phyloP scores from a whole-genome alignment of 2,888 invertebrate species.

The Tuta absoluta region DNA sequence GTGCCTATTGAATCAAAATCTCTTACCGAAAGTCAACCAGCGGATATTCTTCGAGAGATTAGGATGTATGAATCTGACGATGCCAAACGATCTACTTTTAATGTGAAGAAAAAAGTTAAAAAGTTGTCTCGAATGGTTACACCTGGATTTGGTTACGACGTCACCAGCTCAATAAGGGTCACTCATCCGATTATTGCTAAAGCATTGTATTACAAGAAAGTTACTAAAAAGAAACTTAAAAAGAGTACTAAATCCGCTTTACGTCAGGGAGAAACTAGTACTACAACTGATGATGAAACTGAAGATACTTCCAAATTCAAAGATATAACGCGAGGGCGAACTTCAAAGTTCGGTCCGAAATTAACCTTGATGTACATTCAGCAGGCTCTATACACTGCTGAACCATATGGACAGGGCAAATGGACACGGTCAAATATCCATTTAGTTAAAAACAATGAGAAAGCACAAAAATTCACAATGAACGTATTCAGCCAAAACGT shows the following conservation, averaged over 20 bases:
- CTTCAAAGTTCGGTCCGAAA: neutral
- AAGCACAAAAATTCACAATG: neutral
- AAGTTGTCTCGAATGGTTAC: neutral
- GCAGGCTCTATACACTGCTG: neutral
- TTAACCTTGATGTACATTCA: neutral
- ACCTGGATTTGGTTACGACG: neutral
- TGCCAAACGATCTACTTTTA: no score
- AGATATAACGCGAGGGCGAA: neutral
- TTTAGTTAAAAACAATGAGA: slow-evolving; percentile 11
- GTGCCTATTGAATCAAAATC: neutral
- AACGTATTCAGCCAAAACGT: neutral
- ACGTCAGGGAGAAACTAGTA: neutral
- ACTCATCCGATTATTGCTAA: no score
- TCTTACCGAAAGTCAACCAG: neutral
- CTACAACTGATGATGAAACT: neutral
- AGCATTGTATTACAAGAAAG: neutral
- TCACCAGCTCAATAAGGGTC: no score
- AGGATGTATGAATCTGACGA: no score
- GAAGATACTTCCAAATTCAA: neutral
- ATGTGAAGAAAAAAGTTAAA: no score
- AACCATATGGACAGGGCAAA: neutral
- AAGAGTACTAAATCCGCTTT: neutral
- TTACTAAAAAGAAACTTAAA: neutral
- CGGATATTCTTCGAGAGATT: neutral
- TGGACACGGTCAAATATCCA: neutral